A percentile compares a stretch with the other conserved stretches of the same genome.
Conservation (phyloP, 2,797 vertebrate genomes). For the Esox masquinongy region DNA sequence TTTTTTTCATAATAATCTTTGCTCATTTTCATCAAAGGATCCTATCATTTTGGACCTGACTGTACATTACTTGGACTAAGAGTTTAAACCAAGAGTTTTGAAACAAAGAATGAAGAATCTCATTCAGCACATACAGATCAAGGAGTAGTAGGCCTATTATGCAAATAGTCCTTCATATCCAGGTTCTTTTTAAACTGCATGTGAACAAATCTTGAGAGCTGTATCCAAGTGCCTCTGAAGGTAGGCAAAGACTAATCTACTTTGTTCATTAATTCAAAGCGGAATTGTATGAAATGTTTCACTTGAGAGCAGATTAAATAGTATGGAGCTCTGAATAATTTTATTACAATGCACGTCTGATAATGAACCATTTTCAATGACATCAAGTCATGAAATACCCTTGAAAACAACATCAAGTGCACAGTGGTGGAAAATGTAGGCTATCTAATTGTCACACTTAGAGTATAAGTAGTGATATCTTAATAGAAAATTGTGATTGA, state of each 20-base stretch:
- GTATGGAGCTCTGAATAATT: conserved; percentile 10
- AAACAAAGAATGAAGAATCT: background rate
- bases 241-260: conserved; percentile 9
- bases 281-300: conserved; percentile 12
- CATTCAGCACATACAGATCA: background rate
- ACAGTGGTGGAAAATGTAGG: too few relatives aligned
- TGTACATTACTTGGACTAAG: background rate
- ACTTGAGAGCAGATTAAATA: conserved; percentile 22
- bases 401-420: background rate
- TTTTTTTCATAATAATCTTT: too few relatives aligned
- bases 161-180: conserved; percentile 10
- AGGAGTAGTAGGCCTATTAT: background rate
- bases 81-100: background rate
- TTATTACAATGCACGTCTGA: conserved; percentile 14
- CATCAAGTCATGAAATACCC: conserved; percentile 3
- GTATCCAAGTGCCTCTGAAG: conserved; percentile 6
- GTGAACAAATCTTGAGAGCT: conserved; percentile 14
- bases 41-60: too few relatives aligned
- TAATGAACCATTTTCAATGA: conserved; percentile 14
- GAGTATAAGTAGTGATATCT: too few relatives aligned
- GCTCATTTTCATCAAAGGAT: too few relatives aligned
- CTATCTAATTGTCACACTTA: too few relatives aligned
- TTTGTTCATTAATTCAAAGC: conserved; percentile 21
- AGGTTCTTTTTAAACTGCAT: conserved; percentile 2
- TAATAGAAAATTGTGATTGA: too few relatives aligned